Conservation (phyloP, 2,797 vertebrate genomes). For the Cirrhinus molitorella region DNA sequence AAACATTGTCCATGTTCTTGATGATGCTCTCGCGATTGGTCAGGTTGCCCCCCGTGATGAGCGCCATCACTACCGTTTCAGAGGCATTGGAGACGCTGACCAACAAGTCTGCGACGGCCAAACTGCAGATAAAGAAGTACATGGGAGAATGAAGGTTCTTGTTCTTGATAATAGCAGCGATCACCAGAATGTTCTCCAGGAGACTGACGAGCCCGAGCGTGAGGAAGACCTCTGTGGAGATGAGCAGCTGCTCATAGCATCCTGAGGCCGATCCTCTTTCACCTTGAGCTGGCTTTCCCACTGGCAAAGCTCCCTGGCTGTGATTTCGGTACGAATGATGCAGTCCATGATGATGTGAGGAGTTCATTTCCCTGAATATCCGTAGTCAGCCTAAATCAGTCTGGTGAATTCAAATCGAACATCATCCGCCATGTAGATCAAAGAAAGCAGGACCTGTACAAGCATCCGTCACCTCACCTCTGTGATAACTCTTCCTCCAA, state of each 20-base stretch:
- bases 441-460: not conserved
- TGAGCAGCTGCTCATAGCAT: slow-evolving; percentile 87
- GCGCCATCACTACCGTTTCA: slow-evolving; percentile 86
- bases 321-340: slow-evolving; percentile 57
- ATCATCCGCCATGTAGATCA: slow-evolving; percentile 16
- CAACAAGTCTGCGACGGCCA: slow-evolving; percentile 88
- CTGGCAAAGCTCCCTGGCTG: slow-evolving; percentile 49
- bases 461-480: slow-evolving; percentile 5
- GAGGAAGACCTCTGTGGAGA: slow-evolving; percentile 87
- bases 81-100: slow-evolving; percentile 89
- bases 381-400: not conserved
- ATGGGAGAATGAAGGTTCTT: slow-evolving; percentile 90
- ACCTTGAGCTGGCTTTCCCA: slow-evolving; percentile 32
- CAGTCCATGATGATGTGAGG: slow-evolving; percentile 54
- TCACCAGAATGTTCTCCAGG: slow-evolving; percentile 86
- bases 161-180: slow-evolving; percentile 86
- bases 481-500: slow-evolving; percentile 16
- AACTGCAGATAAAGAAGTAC: slow-evolving; percentile 91
- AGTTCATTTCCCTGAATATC: slow-evolving; percentile 53
- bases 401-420: not conserved
- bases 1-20: slow-evolving; percentile 87
- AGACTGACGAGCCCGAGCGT: slow-evolving; percentile 86
- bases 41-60: slow-evolving; percentile 80
- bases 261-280: slow-evolving; percentile 55
- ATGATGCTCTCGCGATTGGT: slow-evolving; percentile 77